These are phyloP conservation scores for Pangasius mekongensis DNA, from an alignment of 2,797 vertebrate species.

Conservation along the genomic window DNA sequence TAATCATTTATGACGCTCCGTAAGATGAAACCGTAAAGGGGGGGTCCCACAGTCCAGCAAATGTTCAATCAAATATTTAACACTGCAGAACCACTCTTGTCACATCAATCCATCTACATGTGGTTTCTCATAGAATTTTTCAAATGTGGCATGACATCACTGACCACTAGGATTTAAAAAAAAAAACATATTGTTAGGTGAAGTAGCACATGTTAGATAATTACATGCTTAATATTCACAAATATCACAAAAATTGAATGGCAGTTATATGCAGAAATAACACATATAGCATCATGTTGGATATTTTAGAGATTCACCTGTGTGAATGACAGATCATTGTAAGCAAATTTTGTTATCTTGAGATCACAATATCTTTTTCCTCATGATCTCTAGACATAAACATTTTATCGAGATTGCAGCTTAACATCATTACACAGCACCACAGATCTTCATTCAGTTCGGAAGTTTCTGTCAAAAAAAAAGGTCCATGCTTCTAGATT, in stretches of 20 bases:
- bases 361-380: neutral
- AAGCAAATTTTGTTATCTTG: neutral
- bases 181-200: neutral
- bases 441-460: neutral
- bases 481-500: neutral
- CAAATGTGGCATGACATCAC: neutral
- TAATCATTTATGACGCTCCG: neutral
- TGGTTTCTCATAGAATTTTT: neutral
- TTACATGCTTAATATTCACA: neutral
- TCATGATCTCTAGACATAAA: neutral
- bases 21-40: neutral
- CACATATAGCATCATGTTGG: neutral
- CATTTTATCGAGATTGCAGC: neutral
- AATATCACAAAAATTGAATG: neutral
- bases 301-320: neutral
- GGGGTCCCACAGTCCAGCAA: neutral
- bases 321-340: neutral
- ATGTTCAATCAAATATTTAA: conserved; percentile 4
- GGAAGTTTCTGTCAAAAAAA: neutral
- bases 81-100: neutral
- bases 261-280: neutral
- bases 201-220: neutral
- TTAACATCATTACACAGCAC: neutral
- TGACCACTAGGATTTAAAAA: neutral
- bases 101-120: neutral